Base-by-base conservation (phyloP, 2,888 invertebrate genomes). In the Melanchra persicariae region DNA sequence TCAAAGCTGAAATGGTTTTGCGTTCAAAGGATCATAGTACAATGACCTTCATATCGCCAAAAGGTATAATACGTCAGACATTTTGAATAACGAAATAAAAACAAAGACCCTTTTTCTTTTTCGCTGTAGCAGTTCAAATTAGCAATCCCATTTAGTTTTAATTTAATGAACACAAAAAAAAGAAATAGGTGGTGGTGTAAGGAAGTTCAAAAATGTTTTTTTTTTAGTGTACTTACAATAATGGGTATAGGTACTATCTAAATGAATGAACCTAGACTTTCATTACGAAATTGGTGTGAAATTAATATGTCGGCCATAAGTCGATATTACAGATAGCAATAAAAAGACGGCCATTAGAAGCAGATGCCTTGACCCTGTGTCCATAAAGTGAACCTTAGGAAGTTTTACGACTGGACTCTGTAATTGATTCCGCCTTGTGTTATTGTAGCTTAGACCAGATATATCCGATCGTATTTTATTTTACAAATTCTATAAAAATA, bases 241-340 rank as follows among this genome's bases (percentile, higher is more conserved):
- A 40, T 34, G 9, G 2, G 12, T 19, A 1, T 19, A 19, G 0
- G 7, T 19, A 19, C 19, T 45, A 19, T 45, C 10, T 69, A 26
- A 26, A 5, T 24, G n/a, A n/a, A n/a, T n/a, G n/a, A n/a, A n/a
- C n/a, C n/a, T n/a, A n/a, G n/a, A 51, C 34, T 30, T 47, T 52
- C 30, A 70, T 70, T 61, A 60, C 55, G 40, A 26, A 64, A 65
- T 45, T 59, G 52, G 37, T 63, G 55, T 47, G 58, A 79, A 85
- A 87, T 84, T 80, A 86, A 76, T 83, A 84, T 83, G 77, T 82
- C 81, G 72, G 81, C 84, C 81, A 76, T 84, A 85, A 85, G 84
- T 87, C 83, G 83, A 86, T 87, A 85, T 88, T 87, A 87, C 84
- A 85, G 87, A 82, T 81, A 89, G 88, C 88, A 86, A 91, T 90